Conservation (phyloP, 1,140 invertebrate species). For the Panagrolaimus sp. region DNA sequence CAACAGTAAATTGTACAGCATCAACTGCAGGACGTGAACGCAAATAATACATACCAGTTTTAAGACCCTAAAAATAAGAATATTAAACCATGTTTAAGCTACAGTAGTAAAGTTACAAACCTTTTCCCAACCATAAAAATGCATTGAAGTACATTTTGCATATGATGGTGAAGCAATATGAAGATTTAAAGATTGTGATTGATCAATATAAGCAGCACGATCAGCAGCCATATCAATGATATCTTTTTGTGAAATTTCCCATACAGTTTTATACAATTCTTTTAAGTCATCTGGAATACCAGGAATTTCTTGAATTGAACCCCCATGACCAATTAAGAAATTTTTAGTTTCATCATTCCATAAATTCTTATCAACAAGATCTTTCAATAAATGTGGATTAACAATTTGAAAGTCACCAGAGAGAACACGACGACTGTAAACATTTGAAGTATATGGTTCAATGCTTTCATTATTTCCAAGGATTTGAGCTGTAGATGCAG, state of each 20-base stretch:
- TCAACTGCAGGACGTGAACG: conserved; percentile 90
- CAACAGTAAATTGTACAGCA: conserved; percentile 94
- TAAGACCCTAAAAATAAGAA: conserved; percentile 69
- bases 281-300: conserved; percentile 82
- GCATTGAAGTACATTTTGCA: conserved; percentile 90
- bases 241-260: conserved; percentile 92
- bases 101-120: conserved; percentile 62
- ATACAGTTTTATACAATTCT: conserved; percentile 90
- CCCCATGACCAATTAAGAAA: conserved; percentile 79
- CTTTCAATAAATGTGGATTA: conserved; percentile 88
- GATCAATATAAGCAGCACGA: conserved; percentile 93
- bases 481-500: conserved; percentile 97
- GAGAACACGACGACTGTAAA: conserved; percentile 84
- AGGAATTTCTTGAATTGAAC: conserved; percentile 86
- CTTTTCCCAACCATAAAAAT: conserved; percentile 93
- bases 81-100: neutral
- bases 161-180: conserved; percentile 89
- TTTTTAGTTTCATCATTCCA: conserved; percentile 98
- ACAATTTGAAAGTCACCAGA: conserved; percentile 87
- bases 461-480: conserved; percentile 97
- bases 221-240: conserved; percentile 96
- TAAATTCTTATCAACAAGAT: conserved; percentile 79
- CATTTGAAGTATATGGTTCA: conserved; percentile 95
- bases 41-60: conserved; percentile 98
- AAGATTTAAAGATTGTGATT: conserved; percentile 93